phyloP scores from a whole-genome alignment of 2,888 invertebrate genomes.

The Lepidonotus clava region DNA sequence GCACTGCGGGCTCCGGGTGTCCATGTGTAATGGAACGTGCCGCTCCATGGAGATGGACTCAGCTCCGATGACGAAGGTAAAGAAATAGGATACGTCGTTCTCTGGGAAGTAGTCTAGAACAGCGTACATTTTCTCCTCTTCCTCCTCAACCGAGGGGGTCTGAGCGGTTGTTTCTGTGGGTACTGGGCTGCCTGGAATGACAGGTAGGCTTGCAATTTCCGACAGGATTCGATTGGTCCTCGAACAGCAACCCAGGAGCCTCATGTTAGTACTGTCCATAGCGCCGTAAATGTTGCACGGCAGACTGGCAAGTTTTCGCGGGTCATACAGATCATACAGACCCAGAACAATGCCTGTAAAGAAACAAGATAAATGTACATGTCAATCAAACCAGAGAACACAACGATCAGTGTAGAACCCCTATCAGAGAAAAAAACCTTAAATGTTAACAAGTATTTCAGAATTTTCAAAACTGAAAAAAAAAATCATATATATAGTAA shows the following conservation, averaged over 20 bases:
- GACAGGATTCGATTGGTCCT: no score
- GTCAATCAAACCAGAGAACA: no score
- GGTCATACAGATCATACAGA: conserved; percentile 61
- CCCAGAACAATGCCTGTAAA: conserved; percentile 58
- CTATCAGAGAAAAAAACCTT: no score
- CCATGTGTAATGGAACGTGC: conserved; percentile 61
- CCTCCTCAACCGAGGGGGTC: background rate
- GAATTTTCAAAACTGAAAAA: no score
- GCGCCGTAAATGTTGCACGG: conserved; percentile 61
- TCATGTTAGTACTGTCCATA: conserved; percentile 62
- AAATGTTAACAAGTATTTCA: no score
- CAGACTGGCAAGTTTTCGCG: conserved; percentile 58
- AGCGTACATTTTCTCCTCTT: conserved; percentile 18
- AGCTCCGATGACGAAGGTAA: conserved; percentile 58
- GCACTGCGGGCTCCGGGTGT: conserved; percentile 59
- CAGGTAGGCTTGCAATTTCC: no score
- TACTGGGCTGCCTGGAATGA: background rate
- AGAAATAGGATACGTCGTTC: conserved; percentile 60
- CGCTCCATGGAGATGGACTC: conserved; percentile 59
- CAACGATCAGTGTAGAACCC: no score
- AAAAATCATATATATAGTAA: no score
- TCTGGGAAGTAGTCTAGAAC: conserved; percentile 61
- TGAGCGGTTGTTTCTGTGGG: background rate
- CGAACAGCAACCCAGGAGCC: conserved; percentile 56
- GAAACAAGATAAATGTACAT: background rate